Base-by-base conservation (phyloP, 2,888 invertebrate genomes). In the Ametastegia equiseti region DNA sequence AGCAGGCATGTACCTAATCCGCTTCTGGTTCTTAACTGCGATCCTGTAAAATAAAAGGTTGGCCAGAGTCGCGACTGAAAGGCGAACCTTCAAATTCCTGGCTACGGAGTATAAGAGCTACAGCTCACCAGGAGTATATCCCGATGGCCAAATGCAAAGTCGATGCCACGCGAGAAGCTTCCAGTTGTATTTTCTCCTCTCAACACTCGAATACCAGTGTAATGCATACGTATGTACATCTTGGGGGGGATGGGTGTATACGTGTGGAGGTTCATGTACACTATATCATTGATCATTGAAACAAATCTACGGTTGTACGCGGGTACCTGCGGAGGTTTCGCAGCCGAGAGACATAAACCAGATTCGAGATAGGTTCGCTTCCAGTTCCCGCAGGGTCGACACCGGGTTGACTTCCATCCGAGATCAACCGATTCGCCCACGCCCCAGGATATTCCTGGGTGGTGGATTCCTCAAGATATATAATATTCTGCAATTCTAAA, bases 341-440 rank as follows among this genome's bases (percentile, higher is more conserved):
- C 86, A 82, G 85, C 88, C 87, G 87, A 86, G 85, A 86, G 87
- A 88, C 89, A 90, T 89, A 89, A 89, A 90, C 87, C 88, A 90
- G 89, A 90, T 90, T 87, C 87, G 87, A 90, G 89, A 90, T 89
- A 89, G 83, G 83, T 83, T 83, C 85, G 88, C 87, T 88, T 86
- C 88, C 88, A 88, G 90, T 89, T 88, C 86, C 87, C 89, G 87
- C 85, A 86, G 88, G 88, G 88, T 88, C 88, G 88, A 83, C 85
- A 77, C 83, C 84, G 85, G 83, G 85, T 86, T 86, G 71, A 71
- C 71, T 71, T 47, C 47, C 39, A 36, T 39, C 39, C 75, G 42
- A 78, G 77, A 78, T 78, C 77, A n/a, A 39, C 57, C 57, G 77
- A 78, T 78, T 78, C 77, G 77, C 77, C 77, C 77, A 78, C 77